These are phyloP conservation scores for Colistium nudipinnis DNA, from an alignment of 2,113 vertebrate species.

Conservation along the genomic window DNA sequence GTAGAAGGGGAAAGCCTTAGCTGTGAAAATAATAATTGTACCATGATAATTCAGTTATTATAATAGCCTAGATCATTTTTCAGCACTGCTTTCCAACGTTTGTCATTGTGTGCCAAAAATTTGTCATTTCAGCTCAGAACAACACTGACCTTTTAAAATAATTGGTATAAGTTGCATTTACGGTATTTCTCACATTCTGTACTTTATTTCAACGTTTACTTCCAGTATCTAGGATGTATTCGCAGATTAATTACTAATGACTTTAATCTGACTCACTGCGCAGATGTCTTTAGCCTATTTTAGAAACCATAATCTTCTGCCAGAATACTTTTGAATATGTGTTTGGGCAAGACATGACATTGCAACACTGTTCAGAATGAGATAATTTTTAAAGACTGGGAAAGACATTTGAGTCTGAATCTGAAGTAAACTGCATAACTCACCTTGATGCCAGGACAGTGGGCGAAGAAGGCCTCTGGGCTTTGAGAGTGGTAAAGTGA, in stretches of 20 bases:
- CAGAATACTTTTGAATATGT: neutral
- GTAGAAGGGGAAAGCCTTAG: neutral
- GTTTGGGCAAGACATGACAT: neutral
- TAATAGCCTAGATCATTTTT: neutral
- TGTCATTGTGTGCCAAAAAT: neutral
- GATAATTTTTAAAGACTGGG: neutral
- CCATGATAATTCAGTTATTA: neutral
- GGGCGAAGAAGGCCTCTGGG: conserved; percentile 97
- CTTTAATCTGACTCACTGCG: neutral
- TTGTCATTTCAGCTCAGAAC: too few relatives aligned
- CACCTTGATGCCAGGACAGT: conserved; percentile 96
- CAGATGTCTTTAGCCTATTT: neutral
- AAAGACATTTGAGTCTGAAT: neutral
- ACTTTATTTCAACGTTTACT: neutral
- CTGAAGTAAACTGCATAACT: neutral
- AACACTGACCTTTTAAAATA: neutral
- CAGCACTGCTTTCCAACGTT: neutral
- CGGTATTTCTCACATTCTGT: neutral
- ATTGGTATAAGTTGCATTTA: neutral
- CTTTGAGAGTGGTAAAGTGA: conserved; percentile 97
- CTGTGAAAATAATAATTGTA: neutral
- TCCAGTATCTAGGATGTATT: neutral
- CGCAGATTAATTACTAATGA: neutral
- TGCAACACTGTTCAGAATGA: neutral
- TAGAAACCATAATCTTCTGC: neutral